A percentile compares a stretch with the other conserved stretches of the same genome.
These are phyloP conservation scores for Labia minor DNA, from an alignment of 2,888 invertebrate genomes.

Conservation along the genomic window DNA sequence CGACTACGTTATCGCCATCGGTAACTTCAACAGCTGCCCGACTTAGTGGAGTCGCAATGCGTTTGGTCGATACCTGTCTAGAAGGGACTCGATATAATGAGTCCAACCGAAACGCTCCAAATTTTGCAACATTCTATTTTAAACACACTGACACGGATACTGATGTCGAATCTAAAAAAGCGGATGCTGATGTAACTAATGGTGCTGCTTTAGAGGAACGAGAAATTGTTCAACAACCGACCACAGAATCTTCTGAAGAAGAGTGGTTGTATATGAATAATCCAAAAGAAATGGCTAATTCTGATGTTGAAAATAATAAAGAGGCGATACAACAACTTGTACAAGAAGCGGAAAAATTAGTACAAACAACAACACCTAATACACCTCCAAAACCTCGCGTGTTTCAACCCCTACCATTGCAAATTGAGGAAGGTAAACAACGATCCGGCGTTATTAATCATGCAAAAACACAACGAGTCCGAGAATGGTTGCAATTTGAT, in stretches of 20 bases:
- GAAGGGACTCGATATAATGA: constrained; percentile 30
- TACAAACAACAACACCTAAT: constrained; percentile 40
- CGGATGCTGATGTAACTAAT: constrained; percentile 30
- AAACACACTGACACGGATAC: constrained; percentile 79
- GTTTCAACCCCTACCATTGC: constrained; percentile 43
- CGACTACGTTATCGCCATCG: constrained; percentile 31
- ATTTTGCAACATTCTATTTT: constrained; percentile 75
- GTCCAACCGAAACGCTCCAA: constrained; percentile 63
- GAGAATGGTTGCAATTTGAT: constrained; percentile 57
- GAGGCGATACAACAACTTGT: constrained; percentile 63
- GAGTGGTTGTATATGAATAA: constrained; percentile 52
- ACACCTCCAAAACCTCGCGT: constrained; percentile 39
- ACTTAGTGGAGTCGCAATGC: not conserved
- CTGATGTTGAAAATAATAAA: constrained; percentile 25
- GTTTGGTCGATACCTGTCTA: not conserved
- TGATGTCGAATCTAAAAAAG: constrained; percentile 43
- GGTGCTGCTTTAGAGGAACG: not conserved
- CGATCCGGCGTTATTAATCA: constrained; percentile 37
- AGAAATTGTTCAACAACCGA: not conserved
- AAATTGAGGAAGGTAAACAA: constrained; percentile 37
- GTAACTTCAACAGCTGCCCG: not conserved
- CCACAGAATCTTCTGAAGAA: constrained; percentile 45
- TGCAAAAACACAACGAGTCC: constrained; percentile 53
- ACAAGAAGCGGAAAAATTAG: constrained; percentile 69
- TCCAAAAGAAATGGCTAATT: not conserved